phyloP scores from a whole-genome alignment of 2,888 invertebrate species.

The Lycaena phlaeas region DNA sequence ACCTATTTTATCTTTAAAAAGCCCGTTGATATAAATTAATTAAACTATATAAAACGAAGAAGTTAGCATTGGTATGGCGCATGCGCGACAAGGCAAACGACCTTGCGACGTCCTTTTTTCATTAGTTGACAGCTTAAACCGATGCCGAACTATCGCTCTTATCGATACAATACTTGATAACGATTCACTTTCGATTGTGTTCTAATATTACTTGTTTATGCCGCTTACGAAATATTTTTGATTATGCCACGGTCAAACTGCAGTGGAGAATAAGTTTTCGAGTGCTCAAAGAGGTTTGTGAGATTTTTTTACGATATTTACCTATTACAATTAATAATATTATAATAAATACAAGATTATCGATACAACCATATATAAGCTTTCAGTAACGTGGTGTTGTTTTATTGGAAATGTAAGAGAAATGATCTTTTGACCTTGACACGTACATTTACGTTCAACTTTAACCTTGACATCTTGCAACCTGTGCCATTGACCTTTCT shows the following conservation, averaged over 20 bases:
- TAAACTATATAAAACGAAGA: background rate
- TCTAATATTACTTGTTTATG: background rate
- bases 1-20: too few relatives aligned
- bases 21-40: too few relatives aligned
- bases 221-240: background rate
- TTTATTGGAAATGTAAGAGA: background rate
- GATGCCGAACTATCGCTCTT: constrained; percentile 28
- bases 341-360: too few relatives aligned
- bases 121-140: constrained; percentile 51
- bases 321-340: background rate
- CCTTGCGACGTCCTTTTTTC: constrained; percentile 59
- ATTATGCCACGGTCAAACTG: background rate
- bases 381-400: too few relatives aligned
- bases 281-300: background rate
- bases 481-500: background rate
- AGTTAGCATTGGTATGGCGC: constrained; percentile 27
- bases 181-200: background rate
- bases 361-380: too few relatives aligned
- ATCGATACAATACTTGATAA: constrained; percentile 9
- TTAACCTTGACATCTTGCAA: constrained; percentile 2
- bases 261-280: background rate
- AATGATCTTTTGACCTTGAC: constrained; percentile 2
- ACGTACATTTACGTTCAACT: background rate
- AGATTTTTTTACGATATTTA: background rate
- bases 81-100: constrained; percentile 51